Evolutionary conservation across 2,888 invertebrate species (phyloP), one percentile per base, ranked within the genome.

Genomic region (Leistus spinibarbis): DNA sequence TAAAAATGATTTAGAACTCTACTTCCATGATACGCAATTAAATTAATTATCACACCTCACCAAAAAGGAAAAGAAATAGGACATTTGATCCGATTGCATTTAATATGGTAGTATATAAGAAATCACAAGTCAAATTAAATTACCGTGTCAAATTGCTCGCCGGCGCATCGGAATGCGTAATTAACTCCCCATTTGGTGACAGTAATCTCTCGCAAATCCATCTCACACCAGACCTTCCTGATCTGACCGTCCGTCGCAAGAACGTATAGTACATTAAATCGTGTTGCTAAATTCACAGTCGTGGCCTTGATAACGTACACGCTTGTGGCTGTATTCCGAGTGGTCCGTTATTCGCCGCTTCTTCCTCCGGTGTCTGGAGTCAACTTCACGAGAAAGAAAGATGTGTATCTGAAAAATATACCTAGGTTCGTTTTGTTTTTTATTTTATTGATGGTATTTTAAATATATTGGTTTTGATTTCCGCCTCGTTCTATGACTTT

Each of bases 321-420:
- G 60, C 60, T 17, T 57, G 17, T 57, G 17, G 16, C 57, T 57
- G 40, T 40, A 40, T 40, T 40, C 40, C 1, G 7, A 40, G 40
- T 40, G 40, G 40, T 20, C 57, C 57, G 16, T 20, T 57, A 16
- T 57, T 57, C n/a, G 9, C 57, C 16, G 17, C 19, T 20, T 57
- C 57, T 20, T 57, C 57, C 57, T 57, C 57, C 56, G 13, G 20
- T 20, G 60, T 60, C 20, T 40, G 40, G 40, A 60, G 17, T 60
- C 60, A 56, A 13, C 53, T 53, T 2, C 60, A 20, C 60, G 17
- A 19, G 60, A n/a, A n/a, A n/a, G n/a, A n/a, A n/a, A 60, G 60
- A 60, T 60, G 60, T 20, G 60, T 60, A 60, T 60, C 60, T 60
- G 60, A 60, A 60, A 54, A 60, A 17, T 60, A 60, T 19, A 16